These are phyloP conservation scores for Osmerus eperlanus DNA, from an alignment of 2,113 vertebrate genomes.

Conservation along the genomic window DNA sequence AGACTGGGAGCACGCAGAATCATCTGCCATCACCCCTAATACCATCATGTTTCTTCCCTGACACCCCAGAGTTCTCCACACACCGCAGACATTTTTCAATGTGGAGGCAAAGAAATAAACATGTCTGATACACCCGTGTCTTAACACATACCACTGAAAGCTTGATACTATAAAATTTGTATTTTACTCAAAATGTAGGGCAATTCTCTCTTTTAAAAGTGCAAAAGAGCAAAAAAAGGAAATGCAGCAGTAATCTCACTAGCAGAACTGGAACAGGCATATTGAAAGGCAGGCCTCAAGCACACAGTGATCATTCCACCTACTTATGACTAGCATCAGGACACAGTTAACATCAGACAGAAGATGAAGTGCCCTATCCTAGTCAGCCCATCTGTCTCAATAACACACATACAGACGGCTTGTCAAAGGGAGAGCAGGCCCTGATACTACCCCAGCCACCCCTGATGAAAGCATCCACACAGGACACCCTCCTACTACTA, in stretches of 20 bases:
- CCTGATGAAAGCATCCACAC: constrained; percentile 61
- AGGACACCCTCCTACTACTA: constrained; percentile 43
- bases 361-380: constrained; percentile 57
- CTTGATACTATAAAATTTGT: no score
- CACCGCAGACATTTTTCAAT: constrained; percentile 26
- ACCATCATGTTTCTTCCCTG: constrained; percentile 30
- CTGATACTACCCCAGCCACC: constrained; percentile 27
- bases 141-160: neutral
- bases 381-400: constrained; percentile 66
- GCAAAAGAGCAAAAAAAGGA: neutral
- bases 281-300: constrained; percentile 37
- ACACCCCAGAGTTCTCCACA: constrained; percentile 3
- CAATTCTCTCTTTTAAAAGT: neutral
- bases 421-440: constrained; percentile 26
- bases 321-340: constrained; percentile 66
- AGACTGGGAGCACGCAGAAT: constrained; percentile 37
- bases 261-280: constrained; percentile 29
- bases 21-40: constrained; percentile 45
- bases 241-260: neutral
- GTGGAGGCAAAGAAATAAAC: constrained; percentile 1
- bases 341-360: constrained; percentile 68
- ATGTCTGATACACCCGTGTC: neutral
- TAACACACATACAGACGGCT: constrained; percentile 46
- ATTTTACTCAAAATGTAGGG: neutral
- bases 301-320: constrained; percentile 49